These are phyloP conservation scores for Pipra filicauda DNA, from an alignment of 2,113 vertebrate genomes.

Conservation along the genomic window DNA sequence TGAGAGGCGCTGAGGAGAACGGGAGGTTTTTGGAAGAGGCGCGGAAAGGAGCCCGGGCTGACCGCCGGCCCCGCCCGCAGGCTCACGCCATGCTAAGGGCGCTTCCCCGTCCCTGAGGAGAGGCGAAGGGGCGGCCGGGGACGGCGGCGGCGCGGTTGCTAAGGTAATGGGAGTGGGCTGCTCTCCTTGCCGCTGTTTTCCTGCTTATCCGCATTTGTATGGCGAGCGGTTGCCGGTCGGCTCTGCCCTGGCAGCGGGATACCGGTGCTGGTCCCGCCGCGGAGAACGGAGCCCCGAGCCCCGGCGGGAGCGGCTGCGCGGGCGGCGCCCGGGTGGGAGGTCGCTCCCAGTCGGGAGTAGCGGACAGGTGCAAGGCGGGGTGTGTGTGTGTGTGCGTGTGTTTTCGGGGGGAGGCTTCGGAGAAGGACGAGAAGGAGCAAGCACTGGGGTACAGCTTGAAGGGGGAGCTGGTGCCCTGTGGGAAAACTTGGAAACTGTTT, in stretches of 20 bases:
- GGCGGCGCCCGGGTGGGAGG: not conserved
- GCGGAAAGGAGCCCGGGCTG: not conserved
- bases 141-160: constrained; percentile 49
- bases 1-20: not conserved
- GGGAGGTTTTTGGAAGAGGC: not conserved
- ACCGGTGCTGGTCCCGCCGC: not conserved
- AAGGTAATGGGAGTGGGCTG: constrained; percentile 73
- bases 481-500: constrained; percentile 18
- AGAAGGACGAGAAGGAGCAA: not conserved
- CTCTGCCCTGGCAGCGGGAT: not conserved
- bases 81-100: constrained; percentile 45
- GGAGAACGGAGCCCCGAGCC: not conserved
- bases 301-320: not conserved
- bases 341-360: not conserved
- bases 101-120: constrained; percentile 42
- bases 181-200: not conserved
- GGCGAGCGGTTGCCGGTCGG: not conserved
- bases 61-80: not conserved
- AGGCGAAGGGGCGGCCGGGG: not conserved
- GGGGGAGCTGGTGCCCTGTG: not conserved
- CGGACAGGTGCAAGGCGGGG: not conserved
- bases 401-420: not conserved
- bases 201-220: not conserved
- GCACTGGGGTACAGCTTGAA: not conserved
- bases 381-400: not conserved